A percentile compares a stretch with the other conserved stretches of the same genome.
These are phyloP conservation scores for Poecilia velifera DNA, from an alignment of 2,797 vertebrate genomes.

Conservation along the genomic window DNA sequence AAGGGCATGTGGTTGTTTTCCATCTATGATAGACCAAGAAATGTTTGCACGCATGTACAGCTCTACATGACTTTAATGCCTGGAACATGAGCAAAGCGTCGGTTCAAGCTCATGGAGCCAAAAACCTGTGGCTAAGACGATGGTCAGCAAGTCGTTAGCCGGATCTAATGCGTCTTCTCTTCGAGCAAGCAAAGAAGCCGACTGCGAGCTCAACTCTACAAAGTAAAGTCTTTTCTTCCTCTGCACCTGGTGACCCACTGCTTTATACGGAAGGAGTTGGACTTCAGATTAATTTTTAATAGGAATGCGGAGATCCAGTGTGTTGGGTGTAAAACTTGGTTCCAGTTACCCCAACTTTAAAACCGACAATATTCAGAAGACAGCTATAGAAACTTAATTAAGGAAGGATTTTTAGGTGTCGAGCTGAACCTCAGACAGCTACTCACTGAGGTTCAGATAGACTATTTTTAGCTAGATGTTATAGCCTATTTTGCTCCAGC, in stretches of 20 bases:
- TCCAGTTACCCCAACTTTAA: background rate
- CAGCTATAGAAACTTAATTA: background rate
- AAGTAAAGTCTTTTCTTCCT: slow-evolving; percentile 41
- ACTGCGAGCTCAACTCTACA: slow-evolving; percentile 30
- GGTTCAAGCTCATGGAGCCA: background rate
- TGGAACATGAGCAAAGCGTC: background rate
- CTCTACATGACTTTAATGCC: background rate
- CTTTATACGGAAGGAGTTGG: background rate
- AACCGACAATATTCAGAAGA: background rate
- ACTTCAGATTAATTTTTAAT: background rate
- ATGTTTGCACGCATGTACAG: background rate
- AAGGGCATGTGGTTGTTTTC: background rate
- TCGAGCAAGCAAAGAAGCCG: slow-evolving; percentile 52
- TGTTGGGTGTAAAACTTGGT: background rate
- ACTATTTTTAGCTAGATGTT: background rate
- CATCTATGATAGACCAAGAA: background rate
- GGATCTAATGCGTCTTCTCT: slow-evolving; percentile 15
- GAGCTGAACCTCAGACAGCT: background rate
- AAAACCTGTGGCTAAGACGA: background rate
- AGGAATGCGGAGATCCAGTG: background rate
- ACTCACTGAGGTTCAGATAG: slow-evolving; percentile 11
- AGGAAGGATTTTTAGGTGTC: background rate
- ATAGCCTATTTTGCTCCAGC: background rate
- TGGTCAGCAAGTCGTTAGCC: background rate
- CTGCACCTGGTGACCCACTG: slow-evolving; percentile 10